Conservation (phyloP, 2,888 invertebrate genomes). For the Rhaphigaster nebulosa region DNA sequence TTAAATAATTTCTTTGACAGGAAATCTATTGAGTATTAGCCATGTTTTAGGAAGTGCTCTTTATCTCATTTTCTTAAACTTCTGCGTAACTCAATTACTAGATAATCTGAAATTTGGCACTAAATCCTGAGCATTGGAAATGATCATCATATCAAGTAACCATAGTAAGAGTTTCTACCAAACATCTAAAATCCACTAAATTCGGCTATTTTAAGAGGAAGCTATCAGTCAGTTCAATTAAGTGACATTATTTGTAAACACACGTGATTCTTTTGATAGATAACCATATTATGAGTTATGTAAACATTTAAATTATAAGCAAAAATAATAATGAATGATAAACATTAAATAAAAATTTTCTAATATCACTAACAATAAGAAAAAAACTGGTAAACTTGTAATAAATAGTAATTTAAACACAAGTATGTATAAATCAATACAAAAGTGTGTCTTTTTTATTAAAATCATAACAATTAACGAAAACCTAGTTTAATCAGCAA, state of each 20-base stretch:
- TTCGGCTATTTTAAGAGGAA: background rate
- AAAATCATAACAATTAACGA: background rate
- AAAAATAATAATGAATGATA: background rate
- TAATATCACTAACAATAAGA: background rate
- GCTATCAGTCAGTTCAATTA: background rate
- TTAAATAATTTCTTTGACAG: background rate
- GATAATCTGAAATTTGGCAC: constrained; percentile 6
- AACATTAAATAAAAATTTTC: background rate
- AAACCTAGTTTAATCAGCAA: background rate
- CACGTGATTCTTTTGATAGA: background rate
- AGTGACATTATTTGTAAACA: background rate
- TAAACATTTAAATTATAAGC: background rate
- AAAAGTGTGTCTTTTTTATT: background rate
- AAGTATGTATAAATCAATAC: background rate
- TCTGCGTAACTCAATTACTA: background rate
- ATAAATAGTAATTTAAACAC: background rate
- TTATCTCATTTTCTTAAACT: background rate
- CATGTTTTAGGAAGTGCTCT: background rate
- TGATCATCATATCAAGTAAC: background rate
- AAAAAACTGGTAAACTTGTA: background rate
- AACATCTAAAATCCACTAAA: background rate
- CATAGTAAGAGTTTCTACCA: background rate
- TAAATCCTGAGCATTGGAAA: background rate
- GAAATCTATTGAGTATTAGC: background rate
- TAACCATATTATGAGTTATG: background rate